Conservation (phyloP, 2,113 vertebrate genomes). For the Sturnus vulgaris region DNA sequence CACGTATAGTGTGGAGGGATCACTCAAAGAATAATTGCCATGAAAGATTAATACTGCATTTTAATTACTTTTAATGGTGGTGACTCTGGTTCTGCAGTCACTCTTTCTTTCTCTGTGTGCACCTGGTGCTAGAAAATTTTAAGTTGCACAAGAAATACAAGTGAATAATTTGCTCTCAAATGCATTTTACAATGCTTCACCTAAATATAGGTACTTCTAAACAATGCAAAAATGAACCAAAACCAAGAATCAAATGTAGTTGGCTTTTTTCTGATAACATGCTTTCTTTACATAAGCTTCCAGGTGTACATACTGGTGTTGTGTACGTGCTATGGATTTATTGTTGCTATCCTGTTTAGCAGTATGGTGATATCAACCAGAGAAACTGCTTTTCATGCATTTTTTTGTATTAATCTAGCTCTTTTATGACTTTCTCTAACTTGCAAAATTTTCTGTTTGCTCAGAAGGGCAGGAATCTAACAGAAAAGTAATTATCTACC, state of each 20-base stretch:
- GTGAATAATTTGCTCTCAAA: not conserved
- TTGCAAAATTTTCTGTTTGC: not conserved
- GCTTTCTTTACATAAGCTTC: not conserved
- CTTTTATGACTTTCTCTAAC: not conserved
- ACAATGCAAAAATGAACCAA: not conserved
- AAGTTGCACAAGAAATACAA: not conserved
- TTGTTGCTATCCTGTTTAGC: not conserved
- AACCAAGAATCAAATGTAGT: accelerated
- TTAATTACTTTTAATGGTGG: not conserved
- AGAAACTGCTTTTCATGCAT: not conserved
- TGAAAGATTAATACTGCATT: not conserved
- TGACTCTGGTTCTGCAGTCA: not conserved
- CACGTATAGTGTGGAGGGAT: not conserved
- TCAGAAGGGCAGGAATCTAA: not conserved
- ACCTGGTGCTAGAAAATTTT: not conserved
- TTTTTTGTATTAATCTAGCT: not conserved
- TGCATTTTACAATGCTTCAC: not conserved
- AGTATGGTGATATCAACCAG: accelerated
- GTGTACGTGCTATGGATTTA: not conserved
- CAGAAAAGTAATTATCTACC: not conserved
- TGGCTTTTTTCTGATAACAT: not conserved
- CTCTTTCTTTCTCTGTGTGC: not conserved
- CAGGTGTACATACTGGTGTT: not conserved
- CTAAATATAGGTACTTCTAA: not conserved
- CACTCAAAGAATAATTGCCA: not conserved